Evolutionary conservation across 1,140 invertebrate genomes (phyloP), one percentile per base, ranked within the genome.

Genomic region (Temnothorax nylanderi): DNA sequence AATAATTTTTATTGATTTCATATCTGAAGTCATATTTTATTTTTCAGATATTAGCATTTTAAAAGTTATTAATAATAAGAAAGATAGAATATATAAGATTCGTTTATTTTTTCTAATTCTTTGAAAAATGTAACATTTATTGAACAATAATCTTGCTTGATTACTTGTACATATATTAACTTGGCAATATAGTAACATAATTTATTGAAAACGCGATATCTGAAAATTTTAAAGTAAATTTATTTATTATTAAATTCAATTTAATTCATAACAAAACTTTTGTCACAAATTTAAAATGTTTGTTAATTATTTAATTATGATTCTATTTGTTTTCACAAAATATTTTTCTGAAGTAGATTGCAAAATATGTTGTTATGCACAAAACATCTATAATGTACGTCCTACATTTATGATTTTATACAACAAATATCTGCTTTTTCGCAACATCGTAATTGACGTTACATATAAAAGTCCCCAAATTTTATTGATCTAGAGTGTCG

Each of bases 191-290:
- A 72, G 16, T 18, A 74, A 34, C 34, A 51, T 54, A n/a, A 26
- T 34, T 54, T 54, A 54, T 26, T 26, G 26, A 74, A 37, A 37
- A 56, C 7, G 1, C 6, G 18, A 10, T 49, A 13, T n/a, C 1
- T 21, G 32, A 74, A 58, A 41, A 18, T 37, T 58, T 58, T 41
- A 41, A 54, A 37, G 49, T 3, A 37, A 56, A 32, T 37, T 58
- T 56, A 18, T 75, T 74, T 74, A 56, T n/a, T 56, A 54, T n/a
- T 56, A 54, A 37, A 54, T 13, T 74, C 10, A 75, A 26, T 58
- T 0, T 41, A 37, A 13, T 74, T 47, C 2, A 10, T 74, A 11
- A 16, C 13, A 26, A 34, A 74, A 21, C 8, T 56, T 74, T 37
- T 13, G 7, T 3, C 18, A 49, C 5, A 37, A 41, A 54, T 74